Conservation (phyloP, 2,797 vertebrate genomes). For the Gorsachius magnificus region DNA sequence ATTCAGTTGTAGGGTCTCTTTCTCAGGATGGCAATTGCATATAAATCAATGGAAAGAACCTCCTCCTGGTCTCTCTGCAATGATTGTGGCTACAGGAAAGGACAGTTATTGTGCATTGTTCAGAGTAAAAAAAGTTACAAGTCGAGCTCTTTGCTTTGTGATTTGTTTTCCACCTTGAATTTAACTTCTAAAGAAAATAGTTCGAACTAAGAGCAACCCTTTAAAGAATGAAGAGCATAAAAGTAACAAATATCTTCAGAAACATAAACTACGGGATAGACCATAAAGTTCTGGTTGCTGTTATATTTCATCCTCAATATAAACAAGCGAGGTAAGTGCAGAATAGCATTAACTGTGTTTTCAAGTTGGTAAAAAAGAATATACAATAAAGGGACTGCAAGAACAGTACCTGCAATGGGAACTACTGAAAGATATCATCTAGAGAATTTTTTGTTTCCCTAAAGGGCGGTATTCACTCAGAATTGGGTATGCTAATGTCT, state of each 20-base stretch:
- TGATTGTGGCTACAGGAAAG: neutral
- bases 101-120: conserved; percentile 37
- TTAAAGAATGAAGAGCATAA: neutral
- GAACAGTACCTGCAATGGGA: neutral
- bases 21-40: neutral
- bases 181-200: neutral
- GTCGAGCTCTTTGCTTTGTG: neutral
- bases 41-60: neutral
- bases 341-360: neutral
- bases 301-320: neutral
- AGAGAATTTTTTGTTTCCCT: neutral
- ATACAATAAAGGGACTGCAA: neutral
- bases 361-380: neutral
- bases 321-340: neutral
- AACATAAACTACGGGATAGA: neutral
- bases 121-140: neutral
- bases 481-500: neutral
- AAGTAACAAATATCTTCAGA: neutral
- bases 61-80: neutral
- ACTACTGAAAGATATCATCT: neutral
- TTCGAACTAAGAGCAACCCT: neutral
- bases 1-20: neutral
- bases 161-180: conserved; percentile 27
- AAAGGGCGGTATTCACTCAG: neutral
- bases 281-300: neutral